Conservation (phyloP, 2,888 invertebrate genomes). For the Xylophagus ater region DNA sequence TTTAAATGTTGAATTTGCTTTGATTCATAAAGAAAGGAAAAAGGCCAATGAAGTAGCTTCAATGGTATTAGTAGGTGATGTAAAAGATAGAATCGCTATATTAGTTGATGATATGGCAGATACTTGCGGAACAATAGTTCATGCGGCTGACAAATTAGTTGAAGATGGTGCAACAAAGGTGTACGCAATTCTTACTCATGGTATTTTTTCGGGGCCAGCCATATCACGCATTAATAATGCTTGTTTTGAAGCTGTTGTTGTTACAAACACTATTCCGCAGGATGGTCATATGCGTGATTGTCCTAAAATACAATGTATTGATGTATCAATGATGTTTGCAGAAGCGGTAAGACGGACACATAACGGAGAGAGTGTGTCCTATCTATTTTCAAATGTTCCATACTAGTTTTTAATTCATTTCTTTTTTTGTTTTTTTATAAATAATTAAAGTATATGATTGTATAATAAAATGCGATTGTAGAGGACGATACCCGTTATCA, state of each 20-base stretch:
- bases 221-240: conserved; percentile 77
- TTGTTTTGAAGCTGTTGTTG: conserved; percentile 78
- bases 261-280: conserved; percentile 87
- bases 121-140: conserved; percentile 81
- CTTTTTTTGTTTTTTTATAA: conserved; percentile 10
- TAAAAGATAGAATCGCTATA: conserved; percentile 73
- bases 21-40: conserved; percentile 85
- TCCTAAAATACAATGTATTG: conserved; percentile 82
- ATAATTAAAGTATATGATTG: no score
- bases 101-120: conserved; percentile 89
- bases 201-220: conserved; percentile 82
- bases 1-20: conserved; percentile 81
- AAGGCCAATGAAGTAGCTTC: conserved; percentile 81
- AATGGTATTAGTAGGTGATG: conserved; percentile 86
- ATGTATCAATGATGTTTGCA: conserved; percentile 98
- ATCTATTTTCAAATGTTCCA: conserved; percentile 96
- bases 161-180: conserved; percentile 76
- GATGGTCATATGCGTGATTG: conserved; percentile 75
- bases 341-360: conserved; percentile 98
- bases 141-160: conserved; percentile 73
- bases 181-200: conserved; percentile 81
- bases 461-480: no score
- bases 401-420: conserved; percentile 45
- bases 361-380: conserved; percentile 97
- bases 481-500: no score